These are phyloP conservation scores for Rallus crepitans DNA, from an alignment of 2,797 vertebrate genomes.

Conservation along the genomic window DNA sequence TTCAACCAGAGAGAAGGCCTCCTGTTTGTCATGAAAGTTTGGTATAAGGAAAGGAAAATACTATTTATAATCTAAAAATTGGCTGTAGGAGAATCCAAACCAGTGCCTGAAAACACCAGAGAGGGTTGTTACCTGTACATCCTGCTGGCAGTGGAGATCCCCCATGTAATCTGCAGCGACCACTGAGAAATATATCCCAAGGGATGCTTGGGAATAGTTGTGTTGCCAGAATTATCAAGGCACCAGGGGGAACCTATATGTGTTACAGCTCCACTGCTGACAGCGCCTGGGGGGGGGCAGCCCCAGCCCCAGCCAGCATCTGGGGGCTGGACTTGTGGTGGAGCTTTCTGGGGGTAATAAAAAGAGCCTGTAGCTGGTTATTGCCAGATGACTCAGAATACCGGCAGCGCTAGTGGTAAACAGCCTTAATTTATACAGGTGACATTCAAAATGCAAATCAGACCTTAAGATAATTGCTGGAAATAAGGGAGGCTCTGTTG, in stretches of 20 bases:
- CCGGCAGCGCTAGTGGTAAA: slow-evolving; percentile 71
- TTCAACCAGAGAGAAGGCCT: neutral
- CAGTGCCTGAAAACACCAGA: accelerated
- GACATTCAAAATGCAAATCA: slow-evolving; percentile 86
- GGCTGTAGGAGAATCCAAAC: neutral
- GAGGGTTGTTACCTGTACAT: accelerated
- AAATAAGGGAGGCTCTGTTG: slow-evolving; percentile 70
- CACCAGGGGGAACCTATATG: accelerated
- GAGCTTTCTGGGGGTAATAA: neutral
- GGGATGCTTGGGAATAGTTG: neutral
- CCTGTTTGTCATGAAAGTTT: neutral
- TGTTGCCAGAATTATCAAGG: neutral
- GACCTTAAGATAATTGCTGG: slow-evolving; percentile 83
- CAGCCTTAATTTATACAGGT: slow-evolving; percentile 83
- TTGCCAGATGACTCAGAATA: slow-evolving; percentile 41
- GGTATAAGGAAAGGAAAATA: accelerated
- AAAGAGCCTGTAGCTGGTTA: neutral
- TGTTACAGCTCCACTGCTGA: accelerated
- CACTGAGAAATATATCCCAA: neutral
- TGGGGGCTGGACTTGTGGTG: neutral
- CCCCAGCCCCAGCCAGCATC: neutral
- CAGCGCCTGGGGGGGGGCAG: too few species aligned
- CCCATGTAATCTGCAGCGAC: neutral
- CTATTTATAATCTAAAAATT: neutral
- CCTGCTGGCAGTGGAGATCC: neutral